Evolutionary conservation across 2,888 invertebrate genomes (phyloP), one percentile per base, ranked within the genome.

Genomic region (Cenopis cana): DNA sequence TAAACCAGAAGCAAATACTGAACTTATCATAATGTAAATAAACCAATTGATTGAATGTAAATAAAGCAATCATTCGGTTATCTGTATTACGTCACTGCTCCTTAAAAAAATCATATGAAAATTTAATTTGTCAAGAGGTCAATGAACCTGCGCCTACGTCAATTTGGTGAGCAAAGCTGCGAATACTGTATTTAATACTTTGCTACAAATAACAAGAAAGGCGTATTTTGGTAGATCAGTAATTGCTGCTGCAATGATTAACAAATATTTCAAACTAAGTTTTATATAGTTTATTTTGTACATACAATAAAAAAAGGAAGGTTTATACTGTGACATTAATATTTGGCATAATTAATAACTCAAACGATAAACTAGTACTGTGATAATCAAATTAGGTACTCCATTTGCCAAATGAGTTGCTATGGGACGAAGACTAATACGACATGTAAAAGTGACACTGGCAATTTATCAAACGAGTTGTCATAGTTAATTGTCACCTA

Each of bases 301-400:
- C 69, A 24, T 56, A 64, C 56, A 56, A 56, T 69, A 69, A 69
- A 50, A 69, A 50, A 24, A 46, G 17, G 55, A 46, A n/a, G 55
- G 55, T 33, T 69, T 69, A 62, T 14, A 56, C 55, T 62, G 54
- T 36, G 41, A 12, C 24, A 14, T 17, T 24, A 46, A 46, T 46
- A 46, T 46, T 46, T 46, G 6, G 24, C 24, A 24, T 24, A 24
- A 54, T 20, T 54, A 20, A 54, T 20, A 54, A 54, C 46, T n/a
- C n/a, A n/a, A n/a, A 46, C 46, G 8, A 46, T n/a, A 46, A 46
- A 46, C 14, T 46, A 14, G n/a, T 46, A 46, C 46, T n/a, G 46
- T 46, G 46, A 46, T 46, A 14, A 46, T 46, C 5, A 46, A 46
- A 46, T 46, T 6, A n/a, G n/a, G n/a, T n/a, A 46, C 46, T n/a